Conservation (phyloP, 2,888 invertebrate genomes). For the Pheosia tremula region DNA sequence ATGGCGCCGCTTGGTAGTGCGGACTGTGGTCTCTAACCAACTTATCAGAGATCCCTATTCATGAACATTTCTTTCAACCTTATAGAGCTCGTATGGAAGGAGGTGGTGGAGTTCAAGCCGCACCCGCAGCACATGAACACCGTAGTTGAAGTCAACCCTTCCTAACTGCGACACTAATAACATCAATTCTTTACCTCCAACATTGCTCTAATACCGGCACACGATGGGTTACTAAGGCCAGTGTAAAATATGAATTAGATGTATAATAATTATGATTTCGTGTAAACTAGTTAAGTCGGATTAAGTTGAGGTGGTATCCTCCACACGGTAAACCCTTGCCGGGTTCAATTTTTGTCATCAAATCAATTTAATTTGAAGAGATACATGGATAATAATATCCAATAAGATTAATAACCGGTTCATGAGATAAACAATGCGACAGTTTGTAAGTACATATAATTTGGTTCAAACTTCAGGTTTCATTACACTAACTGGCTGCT, state of each 20-base stretch:
- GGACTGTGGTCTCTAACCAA: too few species aligned
- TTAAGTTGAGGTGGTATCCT: not conserved
- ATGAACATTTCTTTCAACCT: conserved; percentile 34
- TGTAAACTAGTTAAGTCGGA: conserved; percentile 4
- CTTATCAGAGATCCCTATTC: not conserved
- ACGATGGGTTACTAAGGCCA: conserved; percentile 37
- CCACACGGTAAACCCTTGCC: not conserved
- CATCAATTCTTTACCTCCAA: conserved; percentile 14
- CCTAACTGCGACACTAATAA: conserved; percentile 42
- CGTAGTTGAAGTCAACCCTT: conserved; percentile 74
- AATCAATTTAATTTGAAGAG: not conserved
- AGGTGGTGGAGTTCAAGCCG: conserved; percentile 91
- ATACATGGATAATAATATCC: not conserved
- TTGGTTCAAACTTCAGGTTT: not conserved
- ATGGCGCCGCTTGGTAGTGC: too few species aligned
- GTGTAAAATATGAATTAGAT: conserved; percentile 28
- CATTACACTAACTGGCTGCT: too few species aligned
- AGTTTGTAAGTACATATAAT: not conserved
- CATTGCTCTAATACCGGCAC: conserved; percentile 25
- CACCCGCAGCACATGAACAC: conserved; percentile 83
- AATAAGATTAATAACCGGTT: not conserved
- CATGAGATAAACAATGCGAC: not conserved
- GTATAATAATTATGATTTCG: conserved; percentile 5
- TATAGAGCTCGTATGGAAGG: conserved; percentile 92
- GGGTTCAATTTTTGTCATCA: not conserved